Evolutionary conservation across 2,113 vertebrate genomes (phyloP).

Genomic region (Potamarius usumacintae): DNA sequence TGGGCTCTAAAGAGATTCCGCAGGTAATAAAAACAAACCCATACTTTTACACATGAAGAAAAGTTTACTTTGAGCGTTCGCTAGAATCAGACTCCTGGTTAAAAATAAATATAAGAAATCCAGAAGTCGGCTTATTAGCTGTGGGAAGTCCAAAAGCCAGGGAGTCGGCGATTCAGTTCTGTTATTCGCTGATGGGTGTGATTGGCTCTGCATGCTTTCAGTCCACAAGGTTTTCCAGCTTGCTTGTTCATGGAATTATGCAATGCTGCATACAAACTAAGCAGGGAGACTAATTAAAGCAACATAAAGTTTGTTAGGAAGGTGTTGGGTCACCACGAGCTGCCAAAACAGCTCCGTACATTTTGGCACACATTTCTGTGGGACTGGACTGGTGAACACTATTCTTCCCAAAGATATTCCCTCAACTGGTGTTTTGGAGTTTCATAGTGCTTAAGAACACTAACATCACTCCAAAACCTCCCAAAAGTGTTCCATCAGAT

Average conservation of each 20-base stretch:
- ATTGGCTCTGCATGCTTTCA: neutral
- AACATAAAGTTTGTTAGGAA: neutral
- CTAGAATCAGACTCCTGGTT: neutral
- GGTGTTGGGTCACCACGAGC: neutral
- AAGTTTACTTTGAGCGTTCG: neutral
- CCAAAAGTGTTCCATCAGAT: neutral
- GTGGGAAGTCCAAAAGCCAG: neutral
- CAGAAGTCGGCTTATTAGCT: neutral
- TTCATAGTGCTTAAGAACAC: neutral
- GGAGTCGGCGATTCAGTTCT: neutral
- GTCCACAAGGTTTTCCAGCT: neutral
- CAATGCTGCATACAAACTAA: neutral
- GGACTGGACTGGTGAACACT: neutral
- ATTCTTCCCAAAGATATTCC: neutral
- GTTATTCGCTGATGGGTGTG: neutral
- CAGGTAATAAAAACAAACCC: constrained; percentile 66
- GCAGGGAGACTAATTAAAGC: neutral
- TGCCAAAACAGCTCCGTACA: neutral
- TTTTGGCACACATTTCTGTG: neutral
- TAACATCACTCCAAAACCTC: neutral
- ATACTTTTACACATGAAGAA: neutral
- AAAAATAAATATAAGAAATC: neutral
- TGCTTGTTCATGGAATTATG: neutral
- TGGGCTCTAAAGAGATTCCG: constrained; percentile 95
- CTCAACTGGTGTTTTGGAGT: neutral